Base-by-base conservation (phyloP, 2,797 vertebrate species). In the Hozukius guyotensis region DNA sequence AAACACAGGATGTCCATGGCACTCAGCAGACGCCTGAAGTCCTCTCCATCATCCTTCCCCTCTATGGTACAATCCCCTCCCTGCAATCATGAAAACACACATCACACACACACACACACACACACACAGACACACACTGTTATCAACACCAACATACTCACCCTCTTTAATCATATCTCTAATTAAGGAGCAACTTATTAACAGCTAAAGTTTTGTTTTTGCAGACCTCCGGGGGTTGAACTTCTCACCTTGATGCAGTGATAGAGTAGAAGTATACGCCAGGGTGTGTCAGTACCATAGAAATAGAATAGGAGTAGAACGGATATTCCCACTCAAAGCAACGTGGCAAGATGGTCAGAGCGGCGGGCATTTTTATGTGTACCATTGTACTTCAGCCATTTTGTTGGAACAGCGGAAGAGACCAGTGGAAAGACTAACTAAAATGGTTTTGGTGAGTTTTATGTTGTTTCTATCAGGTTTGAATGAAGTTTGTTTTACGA, bases 1-100 rank as follows among this genome's bases (percentile, higher is more conserved):
- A 99, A 99, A 92, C 95, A 94, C 81, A 99, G 94, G 74, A 96
- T 96, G 83, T 98, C 98, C 98, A 99, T 97, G 90, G 98, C 97
- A 31, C 93, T 96, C 81, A 98, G 95, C 63, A 99, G 92, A 81
- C 97, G 96, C 52, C 89, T 94, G 89, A 99, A 99, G 89, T 99
- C 98, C 31, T 97, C 97, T 0, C 93, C 93, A 0, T 99, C 98
- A 0, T 96, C 96, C 91, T 99, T 99, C 12, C 97, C 97, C 0
- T 91, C 87, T 61, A 99, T 99, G 87, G 94, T 96, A 5, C 98
- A 99, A 89, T 99, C 96, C 8, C 98, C 98, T 53, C 98, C 98
- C 98, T 99, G 82, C 12, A 72, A 46, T 24, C 70, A 38, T 8
- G 10, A 2, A 34, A 53, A 74, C 70, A 55, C 46, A 22, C 14